Evolutionary conservation across 1,140 invertebrate species (phyloP).

Genomic region (Aphelenchoides fujianensis): DNA sequence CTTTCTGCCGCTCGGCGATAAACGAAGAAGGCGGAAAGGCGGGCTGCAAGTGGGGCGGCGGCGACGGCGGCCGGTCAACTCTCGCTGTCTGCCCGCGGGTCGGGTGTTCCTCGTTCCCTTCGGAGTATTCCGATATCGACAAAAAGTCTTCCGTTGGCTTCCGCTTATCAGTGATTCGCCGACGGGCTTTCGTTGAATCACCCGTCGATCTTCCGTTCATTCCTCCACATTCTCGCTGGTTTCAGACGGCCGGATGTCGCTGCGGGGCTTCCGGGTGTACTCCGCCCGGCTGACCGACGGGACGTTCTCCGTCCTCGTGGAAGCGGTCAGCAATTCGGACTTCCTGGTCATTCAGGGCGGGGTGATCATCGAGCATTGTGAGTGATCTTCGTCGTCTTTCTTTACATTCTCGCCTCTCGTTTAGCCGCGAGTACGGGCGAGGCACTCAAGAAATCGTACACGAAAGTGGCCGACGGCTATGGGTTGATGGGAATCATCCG

Average conservation of each 20-base stretch:
- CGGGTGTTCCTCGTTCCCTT: not conserved
- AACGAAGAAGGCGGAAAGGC: no score
- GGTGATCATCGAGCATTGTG: slow-evolving; percentile 34
- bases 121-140: not conserved
- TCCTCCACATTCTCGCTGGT: not conserved
- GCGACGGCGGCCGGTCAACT: no score
- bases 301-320: slow-evolving; percentile 37
- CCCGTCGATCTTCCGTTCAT: no score
- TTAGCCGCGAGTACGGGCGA: slow-evolving; percentile 39
- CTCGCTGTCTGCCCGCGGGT: no score
- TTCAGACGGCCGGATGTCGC: slow-evolving; percentile 12
- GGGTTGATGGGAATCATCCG: slow-evolving; percentile 55
- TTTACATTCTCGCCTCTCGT: slow-evolving; percentile 12
- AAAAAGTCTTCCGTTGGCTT: not conserved
- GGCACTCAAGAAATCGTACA: slow-evolving; percentile 43
- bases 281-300: slow-evolving; percentile 27
- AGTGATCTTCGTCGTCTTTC: slow-evolving; percentile 20
- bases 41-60: no score
- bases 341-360: slow-evolving; percentile 51
- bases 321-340: slow-evolving; percentile 32
- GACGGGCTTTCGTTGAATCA: not conserved
- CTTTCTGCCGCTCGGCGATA: no score
- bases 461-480: slow-evolving; percentile 56
- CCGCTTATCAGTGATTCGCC: not conserved
- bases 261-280: slow-evolving; percentile 55